Percentiles rank a stretch among this genome's conserved stretches.
phyloP scores from a whole-genome alignment of 2,797 vertebrate species.

The Oceanodroma leucorhoa region DNA sequence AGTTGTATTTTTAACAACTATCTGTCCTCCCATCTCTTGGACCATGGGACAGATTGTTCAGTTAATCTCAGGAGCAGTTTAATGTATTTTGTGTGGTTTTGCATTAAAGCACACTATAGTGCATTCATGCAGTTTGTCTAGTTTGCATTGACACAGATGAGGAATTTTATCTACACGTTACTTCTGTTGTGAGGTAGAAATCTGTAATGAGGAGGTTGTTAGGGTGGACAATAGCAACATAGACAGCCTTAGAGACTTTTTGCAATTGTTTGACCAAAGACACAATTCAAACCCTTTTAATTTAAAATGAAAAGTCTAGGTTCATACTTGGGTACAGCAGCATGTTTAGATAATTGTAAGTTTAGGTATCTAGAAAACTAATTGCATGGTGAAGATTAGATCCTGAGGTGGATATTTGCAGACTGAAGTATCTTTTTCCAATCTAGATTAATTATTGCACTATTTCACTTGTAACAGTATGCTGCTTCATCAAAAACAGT shows the following conservation, averaged over 20 bases:
- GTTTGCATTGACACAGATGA: not conserved
- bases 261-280: not conserved
- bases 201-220: not conserved
- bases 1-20: not conserved
- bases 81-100: not conserved
- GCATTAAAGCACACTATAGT: fast-evolving
- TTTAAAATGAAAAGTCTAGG: not conserved
- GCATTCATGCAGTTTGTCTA: not conserved
- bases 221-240: not conserved
- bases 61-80: not conserved
- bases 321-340: not conserved
- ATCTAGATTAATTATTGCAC: not conserved
- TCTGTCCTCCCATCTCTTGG: not conserved
- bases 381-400: not conserved
- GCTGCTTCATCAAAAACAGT: not conserved
- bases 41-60: not conserved
- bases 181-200: not conserved
- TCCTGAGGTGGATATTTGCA: not conserved
- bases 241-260: not conserved
- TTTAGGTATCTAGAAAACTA: not conserved
- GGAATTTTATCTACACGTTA: fast-evolving
- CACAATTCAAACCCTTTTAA: not conserved
- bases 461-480: not conserved
- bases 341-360: not conserved
- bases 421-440: not conserved